Base-by-base conservation (phyloP, 2,113 vertebrate species). In the Microcebus murinus region DNA sequence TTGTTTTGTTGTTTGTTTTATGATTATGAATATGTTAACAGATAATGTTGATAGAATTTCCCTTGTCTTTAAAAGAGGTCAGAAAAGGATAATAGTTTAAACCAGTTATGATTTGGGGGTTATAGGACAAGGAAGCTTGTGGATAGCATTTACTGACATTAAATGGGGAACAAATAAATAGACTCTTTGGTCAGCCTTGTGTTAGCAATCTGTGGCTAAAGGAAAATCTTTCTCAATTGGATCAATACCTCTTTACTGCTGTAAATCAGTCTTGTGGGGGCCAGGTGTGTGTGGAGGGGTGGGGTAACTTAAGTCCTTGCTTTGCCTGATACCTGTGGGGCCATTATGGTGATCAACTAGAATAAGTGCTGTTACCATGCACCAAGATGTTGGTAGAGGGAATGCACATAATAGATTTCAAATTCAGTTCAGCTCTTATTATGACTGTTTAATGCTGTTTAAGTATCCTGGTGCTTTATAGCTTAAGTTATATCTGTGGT, bases 41-140 rank as follows among this genome's bases (percentile, higher is more conserved):
- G 90, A 48, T 88, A 79, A 88, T 76, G 11, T 80, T 70, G 42
- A 76, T 31, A 91, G 42, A 85, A 85, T 93, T 92, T 94, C 68
- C 13, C 86, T 96, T 91, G 17, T 70, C 18, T 96, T 42, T 94
- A n/a, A 82, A 77, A 71, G 63, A 88, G 61, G 8, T 85, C 48
- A 95, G 31, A 55, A 87, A 96, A 63, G 17, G 7, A 50, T 31
- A 34, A 20, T 57, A 71, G 48, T 74, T 70, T 92, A 87, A 67
- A 85, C 27, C 55, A 65, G 2, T 73, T 84, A 31, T 77, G 25
- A 71, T 85, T 84, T 84, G 85, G 20, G 59, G 20, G 8, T 70
- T 57, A 29, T 21, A 42, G 34, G 31, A 48, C 76, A 87, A 83
- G 65, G 52, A 87, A 89, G 25, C 11, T 67, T 85, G 25, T 91